Evolutionary conservation across 2,888 invertebrate genomes (phyloP).

Genomic region (Lomographa bimaculata): DNA sequence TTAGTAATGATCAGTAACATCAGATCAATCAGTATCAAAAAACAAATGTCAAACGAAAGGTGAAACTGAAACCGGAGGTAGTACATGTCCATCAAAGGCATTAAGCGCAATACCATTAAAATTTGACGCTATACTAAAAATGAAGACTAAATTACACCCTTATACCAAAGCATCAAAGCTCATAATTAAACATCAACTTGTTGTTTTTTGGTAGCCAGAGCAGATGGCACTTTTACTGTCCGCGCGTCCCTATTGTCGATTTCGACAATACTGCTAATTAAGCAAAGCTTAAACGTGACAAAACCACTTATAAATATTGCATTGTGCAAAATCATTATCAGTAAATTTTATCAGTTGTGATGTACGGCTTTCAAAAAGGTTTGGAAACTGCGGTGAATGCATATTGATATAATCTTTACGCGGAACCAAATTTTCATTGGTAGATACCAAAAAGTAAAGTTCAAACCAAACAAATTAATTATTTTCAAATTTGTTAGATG

Average conservation of each 20-base stretch:
- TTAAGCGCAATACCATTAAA: no score
- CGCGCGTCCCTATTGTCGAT: conserved; percentile 46
- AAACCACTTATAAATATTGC: conserved; percentile 48
- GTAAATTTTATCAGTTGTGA: conserved; percentile 39
- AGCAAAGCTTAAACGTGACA: conserved; percentile 57
- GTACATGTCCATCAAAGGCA: no score
- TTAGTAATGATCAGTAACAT: conserved; percentile 16
- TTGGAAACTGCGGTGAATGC: conserved; percentile 41
- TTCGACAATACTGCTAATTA: conserved; percentile 76
- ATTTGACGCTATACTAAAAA: conserved; percentile 77
- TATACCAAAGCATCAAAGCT: conserved; percentile 32
- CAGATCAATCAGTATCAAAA: conserved; percentile 22
- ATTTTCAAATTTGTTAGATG: no score
- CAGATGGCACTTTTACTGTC: conserved; percentile 60
- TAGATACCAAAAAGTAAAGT: no score
- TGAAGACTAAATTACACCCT: conserved; percentile 49
- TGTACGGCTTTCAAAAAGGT: conserved; percentile 43
- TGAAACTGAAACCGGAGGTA: conserved; percentile 62
- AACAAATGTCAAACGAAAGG: conserved; percentile 63
- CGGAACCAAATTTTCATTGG: conserved; percentile 10
- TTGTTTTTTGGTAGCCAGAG: conserved; percentile 29
- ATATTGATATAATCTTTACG: conserved; percentile 42
- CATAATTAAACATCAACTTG: conserved; percentile 25
- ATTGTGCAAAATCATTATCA: conserved; percentile 50
- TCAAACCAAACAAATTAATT: conserved; percentile 8